phyloP scores from a whole-genome alignment of 92 coral and sea anemone genomes.

The Porites divaricata region DNA sequence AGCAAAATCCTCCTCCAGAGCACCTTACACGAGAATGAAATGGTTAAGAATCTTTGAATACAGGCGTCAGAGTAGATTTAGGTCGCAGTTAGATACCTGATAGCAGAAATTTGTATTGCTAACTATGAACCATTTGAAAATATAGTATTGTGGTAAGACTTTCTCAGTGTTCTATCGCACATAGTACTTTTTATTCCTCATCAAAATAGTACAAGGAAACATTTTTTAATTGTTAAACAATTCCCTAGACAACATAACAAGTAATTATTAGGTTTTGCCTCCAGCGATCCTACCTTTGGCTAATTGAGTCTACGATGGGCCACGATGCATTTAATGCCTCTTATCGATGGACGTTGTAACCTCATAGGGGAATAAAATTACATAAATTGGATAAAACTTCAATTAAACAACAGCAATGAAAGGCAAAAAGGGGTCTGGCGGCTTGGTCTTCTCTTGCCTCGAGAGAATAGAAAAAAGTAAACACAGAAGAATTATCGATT shows the following conservation, averaged over 20 bases:
- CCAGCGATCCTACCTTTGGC: not conserved
- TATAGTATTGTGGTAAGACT: not conserved
- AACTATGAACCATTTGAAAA: not conserved
- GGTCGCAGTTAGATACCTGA: not conserved
- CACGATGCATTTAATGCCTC: not conserved
- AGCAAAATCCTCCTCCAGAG: no score
- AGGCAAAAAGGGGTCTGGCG: not conserved
- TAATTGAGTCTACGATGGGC: not conserved
- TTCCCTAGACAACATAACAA: conserved; percentile 1
- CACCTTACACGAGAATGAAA: no score
- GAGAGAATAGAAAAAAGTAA: no score
- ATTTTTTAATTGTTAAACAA: conserved; percentile 5
- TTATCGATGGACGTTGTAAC: not conserved
- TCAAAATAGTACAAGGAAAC: not conserved
- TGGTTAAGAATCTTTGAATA: no score
- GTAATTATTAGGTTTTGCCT: not conserved
- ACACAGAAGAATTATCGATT: no score
- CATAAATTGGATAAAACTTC: not conserved
- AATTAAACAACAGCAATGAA: not conserved
- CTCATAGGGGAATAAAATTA: not conserved
- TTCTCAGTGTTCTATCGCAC: not conserved
- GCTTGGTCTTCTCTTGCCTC: no score
- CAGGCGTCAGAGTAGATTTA: not conserved
- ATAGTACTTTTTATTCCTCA: not conserved
- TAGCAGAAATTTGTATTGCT: not conserved